Evolutionary conservation across 1,140 invertebrate genomes (phyloP).

Genomic region (Pinna nobilis): DNA sequence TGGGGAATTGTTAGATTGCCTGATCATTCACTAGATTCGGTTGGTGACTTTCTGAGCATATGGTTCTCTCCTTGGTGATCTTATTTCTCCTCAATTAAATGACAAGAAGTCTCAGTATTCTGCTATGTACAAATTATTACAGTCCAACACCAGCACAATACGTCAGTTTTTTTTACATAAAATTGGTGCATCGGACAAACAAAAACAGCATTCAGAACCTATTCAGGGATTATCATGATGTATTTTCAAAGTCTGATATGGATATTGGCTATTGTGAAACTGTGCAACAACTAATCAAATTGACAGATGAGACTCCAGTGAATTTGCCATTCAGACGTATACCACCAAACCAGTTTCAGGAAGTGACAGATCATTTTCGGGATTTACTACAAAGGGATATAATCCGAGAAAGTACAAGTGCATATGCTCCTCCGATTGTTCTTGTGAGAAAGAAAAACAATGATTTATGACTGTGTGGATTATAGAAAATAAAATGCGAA

Average conservation of each 20-base stretch:
- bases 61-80: too few species aligned
- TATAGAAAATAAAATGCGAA: slow-evolving; percentile 37
- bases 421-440: slow-evolving; percentile 34
- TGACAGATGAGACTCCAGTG: slow-evolving; percentile 12
- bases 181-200: too few species aligned
- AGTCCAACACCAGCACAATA: too few species aligned
- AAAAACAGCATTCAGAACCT: too few species aligned
- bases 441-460: slow-evolving; percentile 40
- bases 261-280: not conserved
- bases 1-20: too few species aligned
- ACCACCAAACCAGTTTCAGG: slow-evolving; percentile 9
- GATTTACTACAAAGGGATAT: slow-evolving; percentile 23
- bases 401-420: slow-evolving; percentile 16
- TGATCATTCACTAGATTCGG: too few species aligned
- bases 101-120: too few species aligned
- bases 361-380: slow-evolving; percentile 27
- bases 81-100: too few species aligned
- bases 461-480: slow-evolving; percentile 53
- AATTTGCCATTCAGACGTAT: not conserved
- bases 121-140: too few species aligned
- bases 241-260: not conserved
- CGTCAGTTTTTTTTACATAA: too few species aligned
- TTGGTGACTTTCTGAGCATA: too few species aligned
- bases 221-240: not conserved
- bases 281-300: slow-evolving; percentile 1